Percentiles rank a stretch among this genome's conserved stretches.
Evolutionary conservation across 2,113 vertebrate species (phyloP).

Genomic region (Tragelaphus imberbis): DNA sequence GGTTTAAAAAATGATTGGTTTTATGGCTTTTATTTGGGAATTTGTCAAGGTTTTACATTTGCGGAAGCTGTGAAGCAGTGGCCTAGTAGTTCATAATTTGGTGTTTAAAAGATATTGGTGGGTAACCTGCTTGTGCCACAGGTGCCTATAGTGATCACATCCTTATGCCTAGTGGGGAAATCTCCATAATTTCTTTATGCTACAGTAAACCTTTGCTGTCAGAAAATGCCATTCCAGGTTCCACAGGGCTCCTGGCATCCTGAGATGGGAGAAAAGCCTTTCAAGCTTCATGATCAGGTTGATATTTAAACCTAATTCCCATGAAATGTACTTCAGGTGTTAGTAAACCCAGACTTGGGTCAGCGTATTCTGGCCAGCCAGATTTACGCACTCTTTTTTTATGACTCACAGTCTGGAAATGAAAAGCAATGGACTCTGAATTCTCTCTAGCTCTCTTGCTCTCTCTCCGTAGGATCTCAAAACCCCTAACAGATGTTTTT

Average conservation of each 20-base stretch:
- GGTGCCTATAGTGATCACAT: not conserved
- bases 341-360: not conserved
- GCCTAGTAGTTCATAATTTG: slow-evolving; percentile 55
- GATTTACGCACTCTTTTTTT: not conserved
- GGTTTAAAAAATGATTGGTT: slow-evolving; percentile 61
- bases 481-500: slow-evolving; percentile 57
- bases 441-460: too few relatives aligned
- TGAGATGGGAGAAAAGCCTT: not conserved
- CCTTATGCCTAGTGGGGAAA: not conserved
- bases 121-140: not conserved
- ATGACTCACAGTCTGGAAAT: slow-evolving; percentile 63
- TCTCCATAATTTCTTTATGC: slow-evolving; percentile 17
- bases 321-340: slow-evolving; percentile 56
- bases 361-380: not conserved
- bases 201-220: slow-evolving; percentile 18
- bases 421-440: slow-evolving; percentile 3
- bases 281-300: not conserved
- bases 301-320: slow-evolving; percentile 36
- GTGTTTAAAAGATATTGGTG: slow-evolving; percentile 56
- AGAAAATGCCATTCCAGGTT: slow-evolving; percentile 12
- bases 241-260: not conserved
- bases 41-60: slow-evolving; percentile 64
- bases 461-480: not conserved
- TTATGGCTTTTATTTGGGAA: slow-evolving; percentile 60
- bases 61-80: slow-evolving; percentile 30